Percentiles rank a stretch among this genome's conserved stretches.
phyloP scores from a whole-genome alignment of 2,797 vertebrate genomes.

The Poeciliopsis paucimaculata region DNA sequence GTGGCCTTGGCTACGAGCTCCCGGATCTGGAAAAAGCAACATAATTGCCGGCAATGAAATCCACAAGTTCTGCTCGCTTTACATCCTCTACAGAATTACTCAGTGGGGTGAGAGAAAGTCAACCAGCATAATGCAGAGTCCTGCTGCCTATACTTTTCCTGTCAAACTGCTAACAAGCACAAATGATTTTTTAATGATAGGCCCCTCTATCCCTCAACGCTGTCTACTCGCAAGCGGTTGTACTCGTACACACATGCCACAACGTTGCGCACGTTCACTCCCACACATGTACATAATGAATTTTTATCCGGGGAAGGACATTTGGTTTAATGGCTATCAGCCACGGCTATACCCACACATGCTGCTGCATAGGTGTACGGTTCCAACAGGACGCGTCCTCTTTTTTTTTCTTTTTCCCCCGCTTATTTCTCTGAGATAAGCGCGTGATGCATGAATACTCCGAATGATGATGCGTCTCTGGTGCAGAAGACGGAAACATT shows the following conservation, averaged over 20 bases:
- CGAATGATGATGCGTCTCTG: conserved; percentile 40
- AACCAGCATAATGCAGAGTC: conserved; percentile 72
- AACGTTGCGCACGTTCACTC: conserved; percentile 29
- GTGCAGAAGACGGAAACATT: conserved; percentile 33
- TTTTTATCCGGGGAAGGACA: conserved; percentile 71
- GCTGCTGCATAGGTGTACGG: conserved; percentile 36
- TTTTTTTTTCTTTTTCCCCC: not conserved
- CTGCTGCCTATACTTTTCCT: conserved; percentile 73
- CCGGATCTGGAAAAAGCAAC: conserved; percentile 55
- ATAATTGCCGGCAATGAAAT: conserved; percentile 69
- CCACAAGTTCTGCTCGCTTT: conserved; percentile 62
- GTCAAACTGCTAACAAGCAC: conserved; percentile 79
- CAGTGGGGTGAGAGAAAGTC: conserved; percentile 66
- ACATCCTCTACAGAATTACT: conserved; percentile 66
- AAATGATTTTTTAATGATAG: conserved; percentile 81
- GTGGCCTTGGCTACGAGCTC: conserved; percentile 61
- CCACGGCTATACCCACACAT: conserved; percentile 57
- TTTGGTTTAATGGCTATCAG: conserved; percentile 70
- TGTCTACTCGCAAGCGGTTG: conserved; percentile 58
- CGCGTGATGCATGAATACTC: conserved; percentile 20
- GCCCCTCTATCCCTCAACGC: conserved; percentile 69
- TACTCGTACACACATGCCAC: conserved; percentile 21
- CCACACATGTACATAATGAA: conserved; percentile 64
- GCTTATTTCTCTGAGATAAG: conserved; percentile 41
- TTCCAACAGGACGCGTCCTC: conserved; percentile 49